phyloP scores from a whole-genome alignment of 2,113 vertebrate species.

The Oxyura jamaicensis region DNA sequence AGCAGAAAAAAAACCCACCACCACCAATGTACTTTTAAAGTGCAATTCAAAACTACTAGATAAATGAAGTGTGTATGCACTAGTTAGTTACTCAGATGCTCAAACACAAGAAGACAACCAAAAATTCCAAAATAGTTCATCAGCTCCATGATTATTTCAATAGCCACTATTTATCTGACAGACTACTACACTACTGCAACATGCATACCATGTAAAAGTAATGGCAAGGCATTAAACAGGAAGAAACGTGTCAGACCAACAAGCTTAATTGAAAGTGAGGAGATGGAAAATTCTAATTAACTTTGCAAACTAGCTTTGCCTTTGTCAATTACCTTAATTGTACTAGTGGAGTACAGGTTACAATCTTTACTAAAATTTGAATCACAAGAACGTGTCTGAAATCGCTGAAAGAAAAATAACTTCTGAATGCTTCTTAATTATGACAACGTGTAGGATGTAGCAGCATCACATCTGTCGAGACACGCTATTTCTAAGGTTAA shows the following conservation, averaged over 20 bases:
- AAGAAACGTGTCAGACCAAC: conserved; percentile 74
- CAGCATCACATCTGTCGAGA: not conserved
- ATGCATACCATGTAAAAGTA: conserved; percentile 60
- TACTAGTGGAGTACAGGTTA: conserved; percentile 60
- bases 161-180: conserved; percentile 58
- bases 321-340: conserved; percentile 80
- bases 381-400: conserved; percentile 29
- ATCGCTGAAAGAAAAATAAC: conserved; percentile 7
- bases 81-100: conserved; percentile 64
- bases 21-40: not conserved
- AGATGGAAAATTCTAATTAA: conserved; percentile 85
- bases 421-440: conserved; percentile 28
- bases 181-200: conserved; percentile 19
- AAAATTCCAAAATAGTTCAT: conserved; percentile 57
- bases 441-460: not conserved
- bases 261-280: conserved; percentile 80
- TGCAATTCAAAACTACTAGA: conserved; percentile 39
- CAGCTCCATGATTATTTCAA: conserved; percentile 61
- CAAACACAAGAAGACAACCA: conserved; percentile 62
- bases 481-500: not conserved
- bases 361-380: conserved; percentile 64
- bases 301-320: conserved; percentile 79
- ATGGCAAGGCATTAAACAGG: conserved; percentile 62
- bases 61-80: conserved; percentile 52
- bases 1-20: not conserved